Conservation (phyloP, 2,113 vertebrate genomes). For the Accipiter cooperii region DNA sequence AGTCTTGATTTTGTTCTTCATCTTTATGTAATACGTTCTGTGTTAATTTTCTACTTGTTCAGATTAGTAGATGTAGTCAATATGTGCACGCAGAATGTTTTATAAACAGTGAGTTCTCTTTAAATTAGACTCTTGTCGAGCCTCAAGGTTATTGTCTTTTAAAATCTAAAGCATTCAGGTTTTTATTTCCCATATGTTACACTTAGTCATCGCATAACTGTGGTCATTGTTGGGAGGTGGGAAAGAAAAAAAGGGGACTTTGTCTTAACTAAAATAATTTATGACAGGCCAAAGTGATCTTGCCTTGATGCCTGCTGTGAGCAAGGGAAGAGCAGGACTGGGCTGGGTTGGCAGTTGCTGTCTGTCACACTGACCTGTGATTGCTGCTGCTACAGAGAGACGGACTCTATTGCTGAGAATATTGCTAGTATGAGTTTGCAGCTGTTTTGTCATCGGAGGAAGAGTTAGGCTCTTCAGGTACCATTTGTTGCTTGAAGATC, state of each 20-base stretch:
- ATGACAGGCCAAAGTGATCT: not conserved
- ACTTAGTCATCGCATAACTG: not conserved
- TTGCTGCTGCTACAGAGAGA: not conserved
- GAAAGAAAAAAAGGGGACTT: not conserved
- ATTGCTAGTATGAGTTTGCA: not conserved
- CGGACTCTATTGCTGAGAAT: rapidly evolving
- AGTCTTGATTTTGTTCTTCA: slow-evolving; percentile 51
- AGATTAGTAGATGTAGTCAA: slow-evolving; percentile 15
- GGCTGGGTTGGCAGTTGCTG: not conserved
- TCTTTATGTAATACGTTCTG: not conserved
- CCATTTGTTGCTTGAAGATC: not conserved
- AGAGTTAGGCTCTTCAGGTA: not conserved
- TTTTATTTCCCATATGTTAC: not conserved
- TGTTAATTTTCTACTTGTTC: slow-evolving; percentile 37
- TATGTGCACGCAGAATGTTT: not conserved
- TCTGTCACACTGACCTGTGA: not conserved
- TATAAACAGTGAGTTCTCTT: slow-evolving; percentile 32
- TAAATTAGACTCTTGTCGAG: slow-evolving; percentile 19
- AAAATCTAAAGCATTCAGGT: not conserved
- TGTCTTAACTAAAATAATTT: not conserved
- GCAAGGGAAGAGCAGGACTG: not conserved
- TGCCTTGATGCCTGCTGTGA: not conserved
- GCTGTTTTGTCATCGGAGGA: rapidly evolving
- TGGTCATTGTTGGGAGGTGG: not conserved
- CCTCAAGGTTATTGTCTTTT: slow-evolving; percentile 8